Evolutionary conservation across 1,140 invertebrate genomes (phyloP).

Genomic region (Drosophila prosaltans): DNA sequence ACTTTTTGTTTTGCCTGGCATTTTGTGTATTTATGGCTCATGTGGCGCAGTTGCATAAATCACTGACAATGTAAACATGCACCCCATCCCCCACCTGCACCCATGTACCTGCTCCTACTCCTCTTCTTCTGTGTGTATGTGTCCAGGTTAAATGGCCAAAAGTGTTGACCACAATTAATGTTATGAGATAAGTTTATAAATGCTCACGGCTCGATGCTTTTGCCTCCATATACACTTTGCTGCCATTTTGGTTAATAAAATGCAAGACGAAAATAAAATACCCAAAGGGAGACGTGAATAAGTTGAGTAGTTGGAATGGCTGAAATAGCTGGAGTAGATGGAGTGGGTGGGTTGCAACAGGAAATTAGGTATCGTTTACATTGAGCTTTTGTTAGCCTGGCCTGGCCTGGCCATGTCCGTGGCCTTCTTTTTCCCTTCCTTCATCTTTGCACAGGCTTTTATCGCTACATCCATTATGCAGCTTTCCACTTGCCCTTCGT

Average conservation of each 20-base stretch:
- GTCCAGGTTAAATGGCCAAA: slow-evolving; percentile 73
- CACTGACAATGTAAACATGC: slow-evolving; percentile 78
- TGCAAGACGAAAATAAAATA: slow-evolving; percentile 50
- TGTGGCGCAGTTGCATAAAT: slow-evolving; percentile 81
- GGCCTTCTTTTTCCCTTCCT: neutral
- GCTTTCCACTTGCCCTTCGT: slow-evolving; percentile 29
- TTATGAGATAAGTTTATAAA: slow-evolving; percentile 82
- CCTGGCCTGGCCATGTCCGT: neutral
- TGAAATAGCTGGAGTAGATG: neutral
- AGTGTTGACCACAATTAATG: slow-evolving; percentile 82
- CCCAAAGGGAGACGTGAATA: neutral
- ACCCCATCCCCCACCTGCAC: neutral
- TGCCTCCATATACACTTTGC: neutral
- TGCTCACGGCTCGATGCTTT: slow-evolving; percentile 59
- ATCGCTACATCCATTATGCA: slow-evolving; percentile 70
- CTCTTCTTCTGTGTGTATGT: slow-evolving; percentile 11
- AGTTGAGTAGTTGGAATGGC: neutral
- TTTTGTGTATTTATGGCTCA: slow-evolving; percentile 81
- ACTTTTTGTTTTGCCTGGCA: slow-evolving; percentile 61
- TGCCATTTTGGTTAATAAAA: slow-evolving; percentile 59
- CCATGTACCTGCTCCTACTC: neutral
- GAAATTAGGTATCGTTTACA: slow-evolving; percentile 80
- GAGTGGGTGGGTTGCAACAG: slow-evolving; percentile 40
- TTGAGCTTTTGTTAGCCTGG: slow-evolving; percentile 41
- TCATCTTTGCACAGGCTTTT: slow-evolving; percentile 24